phyloP scores from a whole-genome alignment of 2,797 vertebrate genomes.

The Enteromius thamalakanensis region DNA sequence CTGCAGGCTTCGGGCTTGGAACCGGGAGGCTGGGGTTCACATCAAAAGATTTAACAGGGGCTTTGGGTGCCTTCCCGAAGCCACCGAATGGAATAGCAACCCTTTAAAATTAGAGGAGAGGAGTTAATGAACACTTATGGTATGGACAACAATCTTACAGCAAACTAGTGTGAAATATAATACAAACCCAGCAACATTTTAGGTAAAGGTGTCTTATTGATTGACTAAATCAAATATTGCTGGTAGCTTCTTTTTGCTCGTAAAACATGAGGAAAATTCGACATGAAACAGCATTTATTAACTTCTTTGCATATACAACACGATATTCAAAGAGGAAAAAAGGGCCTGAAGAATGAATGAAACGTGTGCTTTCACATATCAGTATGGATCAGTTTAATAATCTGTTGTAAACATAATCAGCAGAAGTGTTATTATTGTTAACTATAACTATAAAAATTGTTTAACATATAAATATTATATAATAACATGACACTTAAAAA shows the following conservation, averaged over 20 bases:
- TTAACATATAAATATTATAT: background rate
- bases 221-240: conserved; percentile 14
- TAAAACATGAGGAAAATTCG: conserved; percentile 15
- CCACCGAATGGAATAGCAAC: conserved; percentile 94
- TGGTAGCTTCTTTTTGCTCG: conserved; percentile 11
- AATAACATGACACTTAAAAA: background rate
- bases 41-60: conserved; percentile 79
- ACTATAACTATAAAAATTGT: background rate
- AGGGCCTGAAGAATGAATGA: no score
- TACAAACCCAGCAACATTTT: background rate
- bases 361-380: background rate
- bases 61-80: conserved; percentile 84
- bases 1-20: conserved; percentile 73
- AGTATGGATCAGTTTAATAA: background rate
- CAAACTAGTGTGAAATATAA: background rate
- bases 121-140: conserved; percentile 39
- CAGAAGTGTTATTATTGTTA: background rate
- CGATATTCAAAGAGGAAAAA: background rate
- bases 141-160: background rate
- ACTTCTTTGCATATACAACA: background rate
- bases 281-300: background rate
- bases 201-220: background rate
- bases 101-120: conserved; percentile 75
- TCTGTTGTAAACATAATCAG: background rate
- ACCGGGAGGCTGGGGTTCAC: conserved; percentile 78